phyloP scores from a whole-genome alignment of 1,140 invertebrate species.

The Antheraea pernyi region DNA sequence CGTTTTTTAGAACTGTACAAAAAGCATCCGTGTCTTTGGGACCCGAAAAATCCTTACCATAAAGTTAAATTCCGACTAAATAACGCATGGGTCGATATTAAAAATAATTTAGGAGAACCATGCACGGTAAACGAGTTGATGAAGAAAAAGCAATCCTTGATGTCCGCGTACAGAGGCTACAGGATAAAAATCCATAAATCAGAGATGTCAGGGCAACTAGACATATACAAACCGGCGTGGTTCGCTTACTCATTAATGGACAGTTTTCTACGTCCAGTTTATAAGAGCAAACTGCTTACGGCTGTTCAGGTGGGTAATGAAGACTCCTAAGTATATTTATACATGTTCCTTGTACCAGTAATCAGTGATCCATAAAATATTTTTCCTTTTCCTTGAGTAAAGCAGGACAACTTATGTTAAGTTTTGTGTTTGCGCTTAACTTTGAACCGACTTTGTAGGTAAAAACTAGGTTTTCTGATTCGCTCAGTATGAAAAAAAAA shows the following conservation, averaged over 20 bases:
- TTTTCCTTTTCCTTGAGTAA: too few species aligned
- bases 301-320: not conserved
- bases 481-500: too few species aligned
- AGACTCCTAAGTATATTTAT: too few species aligned
- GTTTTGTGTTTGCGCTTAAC: too few species aligned
- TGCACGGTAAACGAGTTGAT: conserved; percentile 10
- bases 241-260: conserved; percentile 5
- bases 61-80: conserved; percentile 13
- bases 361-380: too few species aligned
- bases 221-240: not conserved
- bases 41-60: conserved; percentile 8
- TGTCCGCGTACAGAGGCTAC: conserved; percentile 13
- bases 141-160: conserved; percentile 15
- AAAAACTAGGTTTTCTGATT: too few species aligned
- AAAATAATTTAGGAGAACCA: not conserved
- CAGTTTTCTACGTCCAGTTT: not conserved
- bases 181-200: conserved; percentile 7
- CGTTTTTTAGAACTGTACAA: conserved; percentile 4
- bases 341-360: too few species aligned
- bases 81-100: conserved; percentile 16
- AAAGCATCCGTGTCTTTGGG: conserved; percentile 6
- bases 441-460: too few species aligned
- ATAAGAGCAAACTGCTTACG: not conserved
- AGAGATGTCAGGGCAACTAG: too few species aligned
- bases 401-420: too few species aligned